Evolutionary conservation across 2,888 invertebrate species (phyloP), one percentile per base, ranked within the genome.

Genomic region (Ctena decussata): DNA sequence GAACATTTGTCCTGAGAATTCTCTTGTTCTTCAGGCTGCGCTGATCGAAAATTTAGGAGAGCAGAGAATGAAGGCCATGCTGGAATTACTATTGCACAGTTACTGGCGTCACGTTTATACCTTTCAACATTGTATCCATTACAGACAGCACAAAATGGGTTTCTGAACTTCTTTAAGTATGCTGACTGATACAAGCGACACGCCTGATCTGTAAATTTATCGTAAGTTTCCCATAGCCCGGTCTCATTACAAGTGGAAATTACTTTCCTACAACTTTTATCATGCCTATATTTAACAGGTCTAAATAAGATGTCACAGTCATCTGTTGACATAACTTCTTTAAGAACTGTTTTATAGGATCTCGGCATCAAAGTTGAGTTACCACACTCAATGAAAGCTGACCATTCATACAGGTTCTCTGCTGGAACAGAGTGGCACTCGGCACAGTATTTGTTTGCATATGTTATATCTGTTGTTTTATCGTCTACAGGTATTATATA

Each of bases 131-230:
- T 15, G n/a, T 65, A 44, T 5, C 78, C 46, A 57, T 87, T 87
- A 71, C 89, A 89, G 2, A 81, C 0, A 44, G 57, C 79, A 76
- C 89, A 89, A 71, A 84, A 87, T 24, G 85, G 72, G 57, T 89
- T 89, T 69, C 80, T 85, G 57, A 77, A 89, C 37, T 75, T 76
- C 0, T 5, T 44, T 0, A 70, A 27, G 27, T 39, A 46, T 15
- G 35, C 21, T 0, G 70, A 49, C 6, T 24, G 32, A 32, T 69
- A 80, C 0, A 60, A 6, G 18, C 21, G 32, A 46, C 82, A 85
- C 3, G 78, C 82, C 15, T 44, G 44, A 15, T 85, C 85, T 5
- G 70, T 81, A 72, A 77, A 72, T 1, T 12, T n/a, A 35, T 84
- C 74, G 39, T 78, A 77, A 12, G 12, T 60, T 21, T 71, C 5